A percentile compares a stretch with the other conserved stretches of the same genome.
Conservation (phyloP, 2,888 invertebrate species). For the Itoplectis maculator region DNA sequence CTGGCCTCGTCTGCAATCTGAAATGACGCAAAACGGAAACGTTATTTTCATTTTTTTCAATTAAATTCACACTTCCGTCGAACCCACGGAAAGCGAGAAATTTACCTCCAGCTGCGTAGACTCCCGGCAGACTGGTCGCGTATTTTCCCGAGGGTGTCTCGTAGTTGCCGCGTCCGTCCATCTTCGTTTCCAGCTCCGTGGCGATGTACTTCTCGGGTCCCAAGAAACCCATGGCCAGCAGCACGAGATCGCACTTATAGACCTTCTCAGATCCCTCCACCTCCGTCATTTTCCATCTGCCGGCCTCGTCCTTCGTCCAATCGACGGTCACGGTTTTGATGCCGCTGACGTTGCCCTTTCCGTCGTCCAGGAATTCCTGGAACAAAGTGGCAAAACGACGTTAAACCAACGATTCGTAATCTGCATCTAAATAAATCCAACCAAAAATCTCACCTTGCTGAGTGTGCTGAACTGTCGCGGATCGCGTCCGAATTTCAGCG, state of each 20-base stretch:
- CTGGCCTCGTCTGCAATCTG: constrained; percentile 99
- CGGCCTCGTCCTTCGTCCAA: constrained; percentile 96
- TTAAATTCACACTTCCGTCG: neutral
- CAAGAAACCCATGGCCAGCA: constrained; percentile 99
- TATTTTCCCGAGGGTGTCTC: constrained; percentile 92
- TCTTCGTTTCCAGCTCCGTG: constrained; percentile 90
- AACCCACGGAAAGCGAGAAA: constrained; percentile 43
- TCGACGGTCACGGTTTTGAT: constrained; percentile 96
- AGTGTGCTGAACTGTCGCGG: constrained; percentile 97
- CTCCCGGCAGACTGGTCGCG: constrained; percentile 91
- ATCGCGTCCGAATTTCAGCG: constrained; percentile 92
- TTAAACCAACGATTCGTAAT: neutral
- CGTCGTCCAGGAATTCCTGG: constrained; percentile 96
- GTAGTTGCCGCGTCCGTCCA: constrained; percentile 97
- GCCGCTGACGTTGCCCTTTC: constrained; percentile 94
- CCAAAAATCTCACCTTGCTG: constrained; percentile 92
- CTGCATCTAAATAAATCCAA: neutral
- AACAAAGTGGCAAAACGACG: constrained; percentile 32
- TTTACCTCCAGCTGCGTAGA: constrained; percentile 98
- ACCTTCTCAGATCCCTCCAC: constrained; percentile 91
- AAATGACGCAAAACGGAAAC: constrained; percentile 65
- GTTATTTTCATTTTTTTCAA: neutral
- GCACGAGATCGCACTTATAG: constrained; percentile 95
- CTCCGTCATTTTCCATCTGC: constrained; percentile 97
- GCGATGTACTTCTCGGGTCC: constrained; percentile 97